Conservation (phyloP, 2,113 vertebrate species). For the Callithrix jacchus region DNA sequence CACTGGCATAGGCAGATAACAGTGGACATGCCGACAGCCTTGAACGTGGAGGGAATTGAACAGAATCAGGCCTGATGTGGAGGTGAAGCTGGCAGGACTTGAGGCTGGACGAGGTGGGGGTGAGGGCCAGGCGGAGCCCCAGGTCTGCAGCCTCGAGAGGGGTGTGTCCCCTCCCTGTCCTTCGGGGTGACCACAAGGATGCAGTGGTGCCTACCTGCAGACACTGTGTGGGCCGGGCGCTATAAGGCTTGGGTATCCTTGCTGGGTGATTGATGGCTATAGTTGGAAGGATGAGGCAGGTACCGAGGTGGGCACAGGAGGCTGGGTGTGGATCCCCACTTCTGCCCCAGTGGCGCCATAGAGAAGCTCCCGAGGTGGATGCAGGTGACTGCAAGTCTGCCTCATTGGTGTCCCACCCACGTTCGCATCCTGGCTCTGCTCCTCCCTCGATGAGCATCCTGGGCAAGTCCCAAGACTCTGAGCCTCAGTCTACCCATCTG, state of each 20-base stretch:
- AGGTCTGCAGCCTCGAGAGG: not conserved
- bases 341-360: not conserved
- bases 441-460: not conserved
- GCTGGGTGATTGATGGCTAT: not conserved
- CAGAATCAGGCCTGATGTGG: not conserved
- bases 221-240: no score
- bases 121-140: not conserved
- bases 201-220: not conserved
- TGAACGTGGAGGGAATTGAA: not conserved
- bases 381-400: not conserved
- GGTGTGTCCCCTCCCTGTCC: not conserved
- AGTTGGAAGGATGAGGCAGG: not conserved
- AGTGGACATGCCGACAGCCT: not conserved
- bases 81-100: not conserved
- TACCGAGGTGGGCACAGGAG: not conserved
- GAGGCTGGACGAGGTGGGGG: accelerated
- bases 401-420: no score
- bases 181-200: not conserved
- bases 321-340: not conserved
- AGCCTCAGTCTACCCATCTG: not conserved
- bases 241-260: not conserved
- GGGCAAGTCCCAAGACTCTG: not conserved
- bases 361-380: not conserved
- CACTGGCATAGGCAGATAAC: not conserved
- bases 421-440: not conserved